Evolutionary conservation across 1,140 invertebrate species (phyloP), one percentile per base, ranked within the genome.

Genomic region (Drosophila littoralis): DNA sequence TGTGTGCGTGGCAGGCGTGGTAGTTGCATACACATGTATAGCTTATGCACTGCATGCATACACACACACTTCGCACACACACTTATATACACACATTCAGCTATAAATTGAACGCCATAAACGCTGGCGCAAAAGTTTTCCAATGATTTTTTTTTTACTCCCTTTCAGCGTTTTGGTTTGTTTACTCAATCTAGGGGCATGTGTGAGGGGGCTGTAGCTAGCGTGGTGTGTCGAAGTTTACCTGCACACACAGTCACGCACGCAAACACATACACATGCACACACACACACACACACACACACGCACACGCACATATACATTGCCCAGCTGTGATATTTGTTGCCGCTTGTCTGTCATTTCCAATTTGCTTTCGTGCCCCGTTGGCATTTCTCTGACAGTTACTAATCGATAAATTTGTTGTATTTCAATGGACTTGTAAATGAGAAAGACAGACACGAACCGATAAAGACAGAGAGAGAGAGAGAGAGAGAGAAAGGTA

Each of bases 401-500:
- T 71, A 71, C 65, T 74, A 86, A 86, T 86, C 83, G 83, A 86
- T 86, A 86, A 88, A 86, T 88, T 76, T 70, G 50, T 77, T 79
- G 79, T 88, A 79, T 88, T 86, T 82, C 69, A 74, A 85, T 79
- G 72, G 77, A 79, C 83, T 88, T 88, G 78, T 85, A 85, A 85
- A 84, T 71, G 78, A 45, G 57, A 33, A n/a, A n/a, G 9, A 28
- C 10, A 10, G 0, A 46, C 0, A 6, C 22, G 22, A 0, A 40
- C 1, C 8, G 7, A 5, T 6, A 17, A 2, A 38, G 8, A 58
- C 33, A n/a, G 6, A 13, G 15, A 54, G 9, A 54, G 36, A 52
- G 8, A 22, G 10, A 10, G 33, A n/a, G 13, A 52, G 32, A 40
- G 36, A 3, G 36, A 40, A 40, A 46, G 2, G 22, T 1, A 22